Conservation (phyloP, 2,113 vertebrate genomes). For the Octodon degus region DNA sequence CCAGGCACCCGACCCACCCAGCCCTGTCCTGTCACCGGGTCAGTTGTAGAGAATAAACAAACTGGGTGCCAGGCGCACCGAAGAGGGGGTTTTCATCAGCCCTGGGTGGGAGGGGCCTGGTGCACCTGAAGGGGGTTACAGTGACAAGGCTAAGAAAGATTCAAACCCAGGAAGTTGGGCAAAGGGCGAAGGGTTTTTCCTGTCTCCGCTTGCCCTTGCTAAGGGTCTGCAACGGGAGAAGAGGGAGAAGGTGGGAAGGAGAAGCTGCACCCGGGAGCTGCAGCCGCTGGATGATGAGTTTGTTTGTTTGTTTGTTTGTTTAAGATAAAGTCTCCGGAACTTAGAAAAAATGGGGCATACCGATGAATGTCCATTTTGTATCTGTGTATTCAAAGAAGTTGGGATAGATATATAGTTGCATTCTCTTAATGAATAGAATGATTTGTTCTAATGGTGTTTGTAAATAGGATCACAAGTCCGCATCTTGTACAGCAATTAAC, state of each 20-base stretch:
- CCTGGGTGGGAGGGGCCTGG: not conserved
- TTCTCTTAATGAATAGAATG: too few species aligned
- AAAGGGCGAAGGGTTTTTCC: not conserved
- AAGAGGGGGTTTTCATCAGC: not conserved
- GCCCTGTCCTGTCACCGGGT: not conserved
- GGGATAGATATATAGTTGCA: too few species aligned
- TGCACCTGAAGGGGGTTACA: not conserved
- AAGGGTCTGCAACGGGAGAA: not conserved
- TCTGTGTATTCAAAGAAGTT: too few species aligned
- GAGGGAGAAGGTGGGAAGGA: too few species aligned
- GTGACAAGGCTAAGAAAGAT: not conserved
- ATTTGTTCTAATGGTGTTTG: too few species aligned
- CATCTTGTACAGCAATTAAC: too few species aligned
- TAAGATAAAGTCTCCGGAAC: not conserved
- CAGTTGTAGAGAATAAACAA: slow-evolving; percentile 2
- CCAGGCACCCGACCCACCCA: not conserved
- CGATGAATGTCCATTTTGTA: too few species aligned
- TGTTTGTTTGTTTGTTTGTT: not conserved
- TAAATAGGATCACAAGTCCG: too few species aligned
- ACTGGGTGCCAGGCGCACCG: not conserved
- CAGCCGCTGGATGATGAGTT: not conserved
- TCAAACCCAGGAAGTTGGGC: not conserved
- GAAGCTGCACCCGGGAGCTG: not conserved
- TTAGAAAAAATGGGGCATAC: too few species aligned
- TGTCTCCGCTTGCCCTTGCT: not conserved